phyloP scores from a whole-genome alignment of 2,113 vertebrate species.

The Serilophus lunatus region DNA sequence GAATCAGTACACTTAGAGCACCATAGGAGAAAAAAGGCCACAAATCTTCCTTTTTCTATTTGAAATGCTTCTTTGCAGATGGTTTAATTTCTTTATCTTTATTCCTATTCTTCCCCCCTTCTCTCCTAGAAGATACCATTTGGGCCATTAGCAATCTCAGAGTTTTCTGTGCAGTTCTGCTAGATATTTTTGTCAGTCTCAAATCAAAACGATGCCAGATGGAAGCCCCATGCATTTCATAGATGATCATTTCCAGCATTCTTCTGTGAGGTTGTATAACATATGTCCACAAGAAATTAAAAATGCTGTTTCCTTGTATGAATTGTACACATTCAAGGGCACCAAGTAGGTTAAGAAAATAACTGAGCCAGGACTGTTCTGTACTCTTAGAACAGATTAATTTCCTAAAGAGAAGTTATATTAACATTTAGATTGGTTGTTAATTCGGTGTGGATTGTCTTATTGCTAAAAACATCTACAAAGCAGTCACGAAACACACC shows the following conservation, averaged over 20 bases:
- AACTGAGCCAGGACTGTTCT: neutral
- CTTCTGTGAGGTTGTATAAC: slow-evolving; percentile 10
- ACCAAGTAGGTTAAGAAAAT: neutral
- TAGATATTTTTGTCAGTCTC: slow-evolving; percentile 24
- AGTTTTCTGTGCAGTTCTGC: neutral
- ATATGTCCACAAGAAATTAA: slow-evolving; percentile 52
- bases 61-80: neutral
- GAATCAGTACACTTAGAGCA: neutral
- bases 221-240: slow-evolving; percentile 53
- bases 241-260: slow-evolving; percentile 62
- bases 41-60: neutral
- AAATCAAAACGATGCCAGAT: slow-evolving; percentile 37
- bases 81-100: neutral
- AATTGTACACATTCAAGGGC: slow-evolving; percentile 14
- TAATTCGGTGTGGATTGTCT: neutral
- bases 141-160: neutral
- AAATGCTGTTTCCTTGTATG: neutral
- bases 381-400: neutral
- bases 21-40: neutral
- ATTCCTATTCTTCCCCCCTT: neutral
- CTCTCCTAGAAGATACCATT: neutral
- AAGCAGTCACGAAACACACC: neutral
- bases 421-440: neutral
- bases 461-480: neutral
- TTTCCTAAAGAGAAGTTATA: neutral